Evolutionary conservation across 2,888 invertebrate species (phyloP).

Genomic region (Amphipoea lucens): DNA sequence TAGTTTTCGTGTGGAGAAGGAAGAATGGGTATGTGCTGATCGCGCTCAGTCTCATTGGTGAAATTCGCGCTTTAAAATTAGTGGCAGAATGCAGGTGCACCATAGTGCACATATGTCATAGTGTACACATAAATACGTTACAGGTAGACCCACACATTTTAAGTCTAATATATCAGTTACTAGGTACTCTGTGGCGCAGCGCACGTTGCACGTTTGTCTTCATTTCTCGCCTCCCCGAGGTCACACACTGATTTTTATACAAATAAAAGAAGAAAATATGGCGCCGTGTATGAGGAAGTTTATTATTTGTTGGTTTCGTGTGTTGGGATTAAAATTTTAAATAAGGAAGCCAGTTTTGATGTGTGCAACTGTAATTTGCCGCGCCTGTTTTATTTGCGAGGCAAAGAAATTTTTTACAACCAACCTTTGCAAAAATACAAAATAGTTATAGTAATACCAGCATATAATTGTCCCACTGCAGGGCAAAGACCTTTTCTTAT

Average conservation of each 20-base stretch:
- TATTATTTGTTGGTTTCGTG: constrained; percentile 31
- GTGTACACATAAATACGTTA: neutral
- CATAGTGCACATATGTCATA: neutral
- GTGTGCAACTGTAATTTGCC: constrained; percentile 1
- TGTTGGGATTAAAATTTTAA: constrained; percentile 29
- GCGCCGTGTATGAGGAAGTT: constrained; percentile 18
- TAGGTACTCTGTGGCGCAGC: constrained; percentile 29
- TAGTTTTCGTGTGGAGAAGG: neutral
- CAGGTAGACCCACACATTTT: constrained; percentile 11
- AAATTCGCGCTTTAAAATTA: neutral
- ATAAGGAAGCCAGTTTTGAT: constrained; percentile 26
- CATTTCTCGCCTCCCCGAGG: constrained; percentile 57
- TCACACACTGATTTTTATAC: constrained; percentile 50
- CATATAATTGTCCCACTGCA: neutral
- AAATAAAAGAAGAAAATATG: constrained; percentile 44
- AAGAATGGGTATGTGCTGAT: neutral
- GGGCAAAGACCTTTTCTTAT: neutral
- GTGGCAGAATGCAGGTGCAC: neutral
- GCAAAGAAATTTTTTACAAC: neutral
- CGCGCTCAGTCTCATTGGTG: neutral
- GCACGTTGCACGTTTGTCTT: constrained; percentile 57
- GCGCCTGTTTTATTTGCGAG: constrained; percentile 12
- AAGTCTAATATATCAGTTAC: constrained; percentile 44
- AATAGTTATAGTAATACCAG: neutral
- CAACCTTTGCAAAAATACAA: neutral